Evolutionary conservation across 2,113 vertebrate species (phyloP), one percentile per base, ranked within the genome.

Genomic region (Meriones unguiculatus): DNA sequence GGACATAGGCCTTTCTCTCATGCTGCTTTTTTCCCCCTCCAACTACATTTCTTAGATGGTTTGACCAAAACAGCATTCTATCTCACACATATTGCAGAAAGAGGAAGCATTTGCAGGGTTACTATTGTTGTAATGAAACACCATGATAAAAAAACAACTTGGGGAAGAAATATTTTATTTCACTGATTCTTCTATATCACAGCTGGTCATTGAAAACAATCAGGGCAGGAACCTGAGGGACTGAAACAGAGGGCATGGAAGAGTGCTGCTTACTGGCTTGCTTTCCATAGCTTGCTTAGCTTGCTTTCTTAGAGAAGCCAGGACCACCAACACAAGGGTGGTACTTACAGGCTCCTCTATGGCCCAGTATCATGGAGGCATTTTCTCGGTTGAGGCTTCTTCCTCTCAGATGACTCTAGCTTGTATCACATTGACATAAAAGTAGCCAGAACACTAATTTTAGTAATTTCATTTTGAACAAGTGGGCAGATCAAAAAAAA

Each of bases 401-500:
- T 81, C 32, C 32, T n/a, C 32, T 59, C 54, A 81, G 32, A 81
- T n/a, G 78, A 59, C 9, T 59, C 54, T 59, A 81, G 5, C 54
- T 76, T 59, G 18, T 81, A 32, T 81, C 18, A 81, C 57, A 32
- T 81, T 81, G 78, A 81, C 32, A 81, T 57, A 81, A n/a, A 57
- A 57, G 10, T 81, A 59, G 32, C 78, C 78, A 59, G 54, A 35
- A 22, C 54, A 81, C 32, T 59, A 81, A 20, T 32, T 22, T 50
- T 85, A 85, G 65, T 7, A 46, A 80, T 95, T 96, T 92, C 30
- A 25, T 87, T 92, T 93, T 90, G 94, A 85, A 18, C 50, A 93
- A 85, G 57, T 28, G n/a, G 64, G 57, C 52, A 85, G 75, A 91
- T 84, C 82, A 32, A 41, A 93, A 93, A n/a, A 85, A 18, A 86